Evolutionary conservation across 2,113 vertebrate species (phyloP), one percentile per base, ranked within the genome.

Genomic region (Scalopus aquaticus): DNA sequence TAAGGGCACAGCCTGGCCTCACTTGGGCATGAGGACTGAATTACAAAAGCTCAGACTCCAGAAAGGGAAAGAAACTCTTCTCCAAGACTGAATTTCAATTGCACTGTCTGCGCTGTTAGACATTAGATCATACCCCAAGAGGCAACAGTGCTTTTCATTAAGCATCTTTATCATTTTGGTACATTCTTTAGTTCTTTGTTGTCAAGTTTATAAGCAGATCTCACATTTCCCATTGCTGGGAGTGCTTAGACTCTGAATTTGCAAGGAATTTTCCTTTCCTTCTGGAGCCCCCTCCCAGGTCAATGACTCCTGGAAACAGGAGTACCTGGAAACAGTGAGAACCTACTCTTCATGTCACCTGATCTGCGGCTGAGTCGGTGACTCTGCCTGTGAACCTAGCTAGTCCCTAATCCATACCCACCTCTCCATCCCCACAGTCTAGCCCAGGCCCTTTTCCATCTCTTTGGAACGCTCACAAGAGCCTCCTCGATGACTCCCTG

Each of bases 11-110:
- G 60, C 10, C 62, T 49, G 39, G 20, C 12, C 65, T 65, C 39
- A 4, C 67, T 5, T 39, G 32, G 6, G 16, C 49, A 35, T 35
- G 24, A 70, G 46, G 2, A 73, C 39, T 20, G 37, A 58, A 16
- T 70, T 77, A 42, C 20, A 73, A 44, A 58, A 16, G 24, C 35
- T 19, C 0, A 3, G 9, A 5, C 26, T 76, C 56, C 46, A 72
- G 64, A n/a, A 86, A 87, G 64, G 70, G 17, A 74, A 74, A 67
- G 28, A 67, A 46, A 11, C 28, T 73, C 78, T 37, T 87, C 19
- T 4, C 81, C 19, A 46, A 35, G 88, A 89, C 30, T 60, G 76
- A 94, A 87, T 92, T 87, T 78, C 56, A 92, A 92, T 87, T 24
- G 70, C 0, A 0, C 4, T 39, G 42, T 90, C 85, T 76, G 65